These are phyloP conservation scores for Conopomorpha cramerella DNA, from an alignment of 1,140 invertebrate species.

Conservation along the genomic window DNA sequence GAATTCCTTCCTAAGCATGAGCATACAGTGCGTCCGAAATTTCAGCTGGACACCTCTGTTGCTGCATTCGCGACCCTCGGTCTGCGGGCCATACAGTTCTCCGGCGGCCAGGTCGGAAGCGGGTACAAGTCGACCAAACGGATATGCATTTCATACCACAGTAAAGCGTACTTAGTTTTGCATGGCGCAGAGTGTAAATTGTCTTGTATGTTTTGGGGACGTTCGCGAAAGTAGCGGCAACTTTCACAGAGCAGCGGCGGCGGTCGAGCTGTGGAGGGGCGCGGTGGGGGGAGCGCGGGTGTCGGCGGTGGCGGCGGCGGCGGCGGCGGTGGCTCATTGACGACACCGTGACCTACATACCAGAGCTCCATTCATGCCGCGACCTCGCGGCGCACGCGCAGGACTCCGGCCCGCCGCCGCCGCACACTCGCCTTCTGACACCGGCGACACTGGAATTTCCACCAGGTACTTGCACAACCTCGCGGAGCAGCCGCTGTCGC, in stretches of 20 bases:
- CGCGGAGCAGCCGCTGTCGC: conserved; percentile 46
- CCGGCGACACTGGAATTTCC: conserved; percentile 37
- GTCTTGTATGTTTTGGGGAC: conserved; percentile 15
- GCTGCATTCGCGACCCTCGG: conserved; percentile 19
- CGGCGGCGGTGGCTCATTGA: conserved; percentile 47
- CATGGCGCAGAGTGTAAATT: conserved; percentile 38
- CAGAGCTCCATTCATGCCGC: conserved; percentile 50
- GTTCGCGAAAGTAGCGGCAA: conserved; percentile 53
- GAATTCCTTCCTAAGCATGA: conserved; percentile 57
- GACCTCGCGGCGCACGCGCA: conserved; percentile 30
- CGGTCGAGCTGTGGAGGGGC: too few species aligned
- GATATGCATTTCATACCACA: conserved; percentile 37
- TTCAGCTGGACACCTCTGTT: conserved; percentile 7
- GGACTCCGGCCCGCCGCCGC: conserved; percentile 22
- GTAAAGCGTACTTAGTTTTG: conserved; percentile 42
- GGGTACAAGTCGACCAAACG: conserved; percentile 45
- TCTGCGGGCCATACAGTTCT: conserved; percentile 13
- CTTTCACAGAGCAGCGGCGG: conserved; percentile 50
- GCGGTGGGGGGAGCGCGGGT: conserved; percentile 34
- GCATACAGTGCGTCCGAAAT: conserved; percentile 48
- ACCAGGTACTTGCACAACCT: conserved; percentile 44
- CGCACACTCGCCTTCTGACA: too few species aligned
- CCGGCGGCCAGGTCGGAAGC: conserved; percentile 16
- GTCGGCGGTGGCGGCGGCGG: conserved; percentile 36
- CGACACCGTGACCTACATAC: conserved; percentile 55